Conservation (phyloP, 2,113 vertebrate genomes). For the Craseonycteris thonglongyai region DNA sequence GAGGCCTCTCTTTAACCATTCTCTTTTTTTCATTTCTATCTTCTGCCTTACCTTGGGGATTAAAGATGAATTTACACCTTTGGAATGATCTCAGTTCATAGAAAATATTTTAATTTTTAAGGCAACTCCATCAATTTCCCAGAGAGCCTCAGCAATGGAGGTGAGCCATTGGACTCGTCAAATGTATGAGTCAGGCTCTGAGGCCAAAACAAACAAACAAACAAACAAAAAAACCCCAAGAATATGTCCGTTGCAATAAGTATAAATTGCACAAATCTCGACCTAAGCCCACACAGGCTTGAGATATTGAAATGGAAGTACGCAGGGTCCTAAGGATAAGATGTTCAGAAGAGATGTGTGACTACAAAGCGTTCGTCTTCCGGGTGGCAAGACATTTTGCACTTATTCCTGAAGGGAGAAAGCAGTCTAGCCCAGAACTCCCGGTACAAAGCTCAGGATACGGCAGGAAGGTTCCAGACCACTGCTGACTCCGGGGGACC, state of each 20-base stretch:
- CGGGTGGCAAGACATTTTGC: neutral
- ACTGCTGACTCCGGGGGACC: neutral
- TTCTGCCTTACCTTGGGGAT: neutral
- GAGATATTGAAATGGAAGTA: neutral
- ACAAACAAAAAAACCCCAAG: neutral
- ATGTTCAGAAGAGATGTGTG: neutral
- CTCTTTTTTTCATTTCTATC: neutral
- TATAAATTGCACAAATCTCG: neutral
- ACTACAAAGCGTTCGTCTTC: neutral
- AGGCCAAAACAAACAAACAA: neutral
- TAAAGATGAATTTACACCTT: neutral
- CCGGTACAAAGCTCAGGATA: slow-evolving; percentile 24
- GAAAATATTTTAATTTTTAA: neutral
- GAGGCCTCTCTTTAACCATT: neutral
- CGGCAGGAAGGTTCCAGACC: slow-evolving; percentile 22
- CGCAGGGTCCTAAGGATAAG: neutral
- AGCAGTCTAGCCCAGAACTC: neutral
- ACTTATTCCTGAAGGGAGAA: neutral
- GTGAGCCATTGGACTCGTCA: neutral
- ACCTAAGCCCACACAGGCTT: neutral
- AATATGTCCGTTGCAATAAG: neutral
- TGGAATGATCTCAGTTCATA: neutral
- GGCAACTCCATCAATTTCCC: neutral
- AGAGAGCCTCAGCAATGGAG: neutral
- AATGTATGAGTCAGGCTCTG: neutral